phyloP scores from a whole-genome alignment of 2,888 invertebrate genomes.

The Eilema sororculum region DNA sequence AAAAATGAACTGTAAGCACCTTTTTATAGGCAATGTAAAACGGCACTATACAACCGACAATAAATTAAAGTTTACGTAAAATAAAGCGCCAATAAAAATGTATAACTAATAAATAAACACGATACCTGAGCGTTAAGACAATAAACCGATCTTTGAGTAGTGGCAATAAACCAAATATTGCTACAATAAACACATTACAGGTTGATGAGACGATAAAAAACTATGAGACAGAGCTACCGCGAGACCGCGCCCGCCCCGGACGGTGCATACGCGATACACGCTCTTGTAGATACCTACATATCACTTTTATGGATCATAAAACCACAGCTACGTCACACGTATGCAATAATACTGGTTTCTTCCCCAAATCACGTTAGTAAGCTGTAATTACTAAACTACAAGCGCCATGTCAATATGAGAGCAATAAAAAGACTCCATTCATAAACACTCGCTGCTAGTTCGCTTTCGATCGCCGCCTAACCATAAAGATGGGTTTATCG shows the following conservation, averaged over 20 bases:
- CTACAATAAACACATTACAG: conserved; percentile 85
- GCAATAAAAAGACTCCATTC: conserved; percentile 85
- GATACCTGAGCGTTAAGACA: conserved; percentile 86
- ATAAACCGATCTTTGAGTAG: conserved; percentile 84
- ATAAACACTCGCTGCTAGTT: conserved; percentile 79
- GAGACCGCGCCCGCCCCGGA: conserved; percentile 41
- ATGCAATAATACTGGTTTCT: conserved; percentile 81
- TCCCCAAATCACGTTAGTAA: conserved; percentile 80
- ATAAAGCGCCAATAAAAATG: conserved; percentile 87
- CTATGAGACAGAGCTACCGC: conserved; percentile 49
- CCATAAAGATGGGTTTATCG: conserved; percentile 86
- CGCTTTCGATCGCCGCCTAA: conserved; percentile 81
- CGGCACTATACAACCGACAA: conserved; percentile 83
- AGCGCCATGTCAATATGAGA: conserved; percentile 81
- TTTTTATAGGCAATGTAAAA: conserved; percentile 87
- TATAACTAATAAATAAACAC: conserved; percentile 87
- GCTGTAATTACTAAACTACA: conserved; percentile 81
- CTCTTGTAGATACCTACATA: conserved; percentile 77
- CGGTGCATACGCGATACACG: conserved; percentile 63
- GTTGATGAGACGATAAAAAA: conserved; percentile 82
- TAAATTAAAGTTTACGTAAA: conserved; percentile 87
- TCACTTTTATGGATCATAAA: conserved; percentile 85
- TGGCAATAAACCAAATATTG: conserved; percentile 86
- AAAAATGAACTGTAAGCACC: conserved; percentile 84
- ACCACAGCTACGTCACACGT: conserved; percentile 74